Conservation (phyloP, 2,888 invertebrate genomes). For the Octodonta nipae region DNA sequence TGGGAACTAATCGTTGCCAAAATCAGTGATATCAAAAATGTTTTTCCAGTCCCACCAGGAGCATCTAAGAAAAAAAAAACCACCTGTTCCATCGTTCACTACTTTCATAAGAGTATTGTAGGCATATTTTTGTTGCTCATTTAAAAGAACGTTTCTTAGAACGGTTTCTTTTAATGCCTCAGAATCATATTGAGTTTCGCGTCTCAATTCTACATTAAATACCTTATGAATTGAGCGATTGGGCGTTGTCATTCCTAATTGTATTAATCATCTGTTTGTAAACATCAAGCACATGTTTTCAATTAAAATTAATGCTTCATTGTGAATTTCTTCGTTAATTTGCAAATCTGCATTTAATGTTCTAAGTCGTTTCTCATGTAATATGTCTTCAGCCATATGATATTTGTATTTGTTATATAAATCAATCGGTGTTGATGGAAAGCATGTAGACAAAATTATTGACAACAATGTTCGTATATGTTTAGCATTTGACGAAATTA, state of each 20-base stretch:
- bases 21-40: background rate
- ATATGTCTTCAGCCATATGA: background rate
- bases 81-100: no score
- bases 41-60: background rate
- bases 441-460: background rate
- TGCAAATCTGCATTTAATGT: no score
- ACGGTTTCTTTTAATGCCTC: no score
- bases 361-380: no score
- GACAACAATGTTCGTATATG: no score
- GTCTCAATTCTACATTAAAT: no score
- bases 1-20: background rate
- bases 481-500: background rate
- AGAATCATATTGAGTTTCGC: no score
- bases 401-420: background rate
- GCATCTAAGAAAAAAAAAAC: no score
- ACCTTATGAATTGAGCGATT: no score
- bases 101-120: background rate
- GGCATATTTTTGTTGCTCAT: background rate
- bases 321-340: no score
- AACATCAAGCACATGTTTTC: background rate
- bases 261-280: background rate
- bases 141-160: no score
- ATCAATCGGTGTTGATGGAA: background rate
- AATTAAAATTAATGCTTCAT: no score
- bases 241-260: background rate